Base-by-base conservation (phyloP, 2,113 vertebrate genomes). In the Hepsetus odoe region DNA sequence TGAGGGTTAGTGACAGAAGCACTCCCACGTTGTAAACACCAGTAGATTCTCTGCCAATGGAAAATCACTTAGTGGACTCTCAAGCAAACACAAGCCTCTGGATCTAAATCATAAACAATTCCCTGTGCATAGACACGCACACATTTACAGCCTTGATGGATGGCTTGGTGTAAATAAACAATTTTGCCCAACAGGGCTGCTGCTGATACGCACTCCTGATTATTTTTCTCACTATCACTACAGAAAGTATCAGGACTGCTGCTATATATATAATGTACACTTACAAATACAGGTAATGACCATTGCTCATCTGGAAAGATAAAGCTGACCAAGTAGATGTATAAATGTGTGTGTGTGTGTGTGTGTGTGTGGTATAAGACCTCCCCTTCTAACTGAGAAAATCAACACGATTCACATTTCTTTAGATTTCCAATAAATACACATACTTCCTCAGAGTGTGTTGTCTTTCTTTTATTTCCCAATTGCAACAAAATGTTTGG, bases 41-140 rank as follows among this genome's bases (percentile, higher is more conserved):
- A 73, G 35, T 61, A 55, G 14, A 44, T 46, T 62, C 56, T 13
- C 65, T 59, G 24, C 67, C 56, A 81, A 67, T 77, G 80, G 80
- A 82, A 82, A 77, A 77, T 71, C 74, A 81, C 80, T 81, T 77
- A 82, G 59, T 22, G 61, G 30, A 64, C 46, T 70, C 73, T 74
- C 46, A 64, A 64, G 59, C 62, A 80, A 73, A 72, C 56, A 74
- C 26, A 66, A 38, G 38, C 55, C 40, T 26, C 64, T 61, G 65
- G 22, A 74, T 62, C 55, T 53, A 51, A 69, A 69, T 69, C 64
- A 58, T 28, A 74, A 28, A 33, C 24, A 5, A 33, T 58, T 44
- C 46, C 59, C 38, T 35, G 22, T 49, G 33, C 46, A 74, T 3
- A 5, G 13, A 35, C 20, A 71, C 67, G 42, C 65, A 77, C 53